phyloP scores from a whole-genome alignment of 2,888 invertebrate genomes.

The Acrobasis suavella region DNA sequence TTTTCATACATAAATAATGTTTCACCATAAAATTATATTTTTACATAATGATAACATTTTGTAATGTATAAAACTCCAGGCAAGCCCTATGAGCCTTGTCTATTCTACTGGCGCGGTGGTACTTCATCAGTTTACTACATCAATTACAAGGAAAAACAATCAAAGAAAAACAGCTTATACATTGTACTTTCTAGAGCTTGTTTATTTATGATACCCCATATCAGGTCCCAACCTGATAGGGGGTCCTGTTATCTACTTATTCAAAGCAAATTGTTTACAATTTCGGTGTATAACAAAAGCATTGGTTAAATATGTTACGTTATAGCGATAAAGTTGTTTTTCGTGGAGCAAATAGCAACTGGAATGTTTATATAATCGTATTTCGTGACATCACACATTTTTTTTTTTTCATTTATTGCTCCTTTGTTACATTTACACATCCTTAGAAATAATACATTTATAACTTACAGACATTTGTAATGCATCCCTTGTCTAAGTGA shows the following conservation, averaged over 20 bases:
- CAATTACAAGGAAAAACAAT: constrained; percentile 33
- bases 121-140: not conserved
- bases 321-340: constrained; percentile 7
- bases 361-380: not conserved
- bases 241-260: constrained; percentile 11
- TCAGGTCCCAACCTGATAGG: constrained; percentile 12
- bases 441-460: no score
- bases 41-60: no score
- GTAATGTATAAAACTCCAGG: no score
- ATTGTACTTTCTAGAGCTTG: constrained; percentile 19
- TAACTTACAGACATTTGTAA: no score
- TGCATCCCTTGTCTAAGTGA: no score
- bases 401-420: no score
- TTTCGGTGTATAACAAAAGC: constrained; percentile 2
- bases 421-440: no score
- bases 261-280: constrained; percentile 11
- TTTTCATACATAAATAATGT: no score
- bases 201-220: constrained; percentile 1
- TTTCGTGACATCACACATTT: no score
- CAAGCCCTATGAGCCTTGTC: no score
- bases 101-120: not conserved
- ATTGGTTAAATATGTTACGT: not conserved
- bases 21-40: no score
- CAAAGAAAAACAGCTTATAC: constrained; percentile 7
- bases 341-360: not conserved